Conservation (phyloP, 2,113 vertebrate species). For the Phaethon lepturus region DNA sequence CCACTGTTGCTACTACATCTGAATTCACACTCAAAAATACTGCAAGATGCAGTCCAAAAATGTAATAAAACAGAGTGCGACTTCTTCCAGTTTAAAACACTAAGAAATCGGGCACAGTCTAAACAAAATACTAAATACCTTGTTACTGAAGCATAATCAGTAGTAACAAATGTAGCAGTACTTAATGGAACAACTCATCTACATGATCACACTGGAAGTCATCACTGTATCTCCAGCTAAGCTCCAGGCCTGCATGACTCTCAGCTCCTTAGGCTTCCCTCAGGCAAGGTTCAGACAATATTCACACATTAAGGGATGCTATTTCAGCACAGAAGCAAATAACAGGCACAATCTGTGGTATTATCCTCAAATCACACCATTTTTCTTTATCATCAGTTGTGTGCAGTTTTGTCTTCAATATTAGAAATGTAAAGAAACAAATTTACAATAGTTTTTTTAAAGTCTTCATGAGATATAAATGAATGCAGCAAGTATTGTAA, state of each 20-base stretch:
- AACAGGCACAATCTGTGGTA: neutral
- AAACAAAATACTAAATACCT: neutral
- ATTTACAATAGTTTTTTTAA: neutral
- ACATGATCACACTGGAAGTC: neutral
- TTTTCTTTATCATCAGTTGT: neutral
- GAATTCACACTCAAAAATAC: neutral
- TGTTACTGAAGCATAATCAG: neutral
- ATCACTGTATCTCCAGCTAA: neutral
- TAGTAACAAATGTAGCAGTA: neutral
- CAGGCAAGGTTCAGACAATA: constrained; percentile 1
- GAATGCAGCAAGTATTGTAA: neutral
- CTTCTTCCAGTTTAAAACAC: neutral
- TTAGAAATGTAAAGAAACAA: neutral
- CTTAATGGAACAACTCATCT: neutral
- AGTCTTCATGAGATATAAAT: neutral
- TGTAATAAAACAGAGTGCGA: neutral
- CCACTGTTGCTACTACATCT: neutral
- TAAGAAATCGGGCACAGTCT: neutral
- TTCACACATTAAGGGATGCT: neutral
- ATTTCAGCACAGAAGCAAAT: neutral
- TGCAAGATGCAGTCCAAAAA: neutral
- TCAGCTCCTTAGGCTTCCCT: neutral
- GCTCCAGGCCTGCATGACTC: neutral
- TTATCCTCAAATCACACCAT: neutral
- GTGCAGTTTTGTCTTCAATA: neutral